Conservation (phyloP, 2,888 invertebrate species). For the Harpalus rufipes region DNA sequence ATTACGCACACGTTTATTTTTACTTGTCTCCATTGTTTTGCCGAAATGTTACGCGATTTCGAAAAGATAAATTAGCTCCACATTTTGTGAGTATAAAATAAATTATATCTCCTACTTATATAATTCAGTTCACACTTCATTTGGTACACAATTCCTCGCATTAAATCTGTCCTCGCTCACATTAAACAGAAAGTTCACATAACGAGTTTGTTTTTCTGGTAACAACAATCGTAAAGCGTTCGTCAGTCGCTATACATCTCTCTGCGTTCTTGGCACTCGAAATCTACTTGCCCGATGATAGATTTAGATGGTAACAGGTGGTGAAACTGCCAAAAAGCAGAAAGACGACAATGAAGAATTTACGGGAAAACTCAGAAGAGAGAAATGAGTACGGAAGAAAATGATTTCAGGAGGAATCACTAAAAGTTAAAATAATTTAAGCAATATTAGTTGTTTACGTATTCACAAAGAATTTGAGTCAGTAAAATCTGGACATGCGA, state of each 20-base stretch:
- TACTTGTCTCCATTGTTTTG: too few relatives aligned
- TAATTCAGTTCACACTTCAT: conserved; percentile 6
- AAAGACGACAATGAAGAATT: conserved; percentile 63
- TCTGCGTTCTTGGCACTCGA: conserved; percentile 70
- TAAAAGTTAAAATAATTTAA: too few relatives aligned
- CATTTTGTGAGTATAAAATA: not conserved
- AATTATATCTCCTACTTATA: not conserved
- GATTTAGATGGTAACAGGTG: conserved; percentile 73
- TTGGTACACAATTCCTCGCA: not conserved
- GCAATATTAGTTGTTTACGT: too few relatives aligned
- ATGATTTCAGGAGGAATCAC: too few relatives aligned
- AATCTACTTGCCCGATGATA: conserved; percentile 69
- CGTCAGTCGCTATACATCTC: conserved; percentile 72
- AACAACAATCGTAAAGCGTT: conserved; percentile 73
- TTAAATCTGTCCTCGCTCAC: not conserved
- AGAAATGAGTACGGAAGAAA: not conserved
- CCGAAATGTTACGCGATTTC: too few relatives aligned
- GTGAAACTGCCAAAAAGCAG: conserved; percentile 68
- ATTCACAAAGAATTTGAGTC: too few relatives aligned
- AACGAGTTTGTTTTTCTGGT: conserved; percentile 72
- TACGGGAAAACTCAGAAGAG: not conserved
- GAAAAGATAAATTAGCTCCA: not conserved
- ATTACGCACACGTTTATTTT: too few relatives aligned
- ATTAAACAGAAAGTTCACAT: conserved; percentile 55
- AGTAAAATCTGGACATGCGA: too few relatives aligned